Conservation (phyloP, 2,797 vertebrate species). For the Cirrhinus molitorella region DNA sequence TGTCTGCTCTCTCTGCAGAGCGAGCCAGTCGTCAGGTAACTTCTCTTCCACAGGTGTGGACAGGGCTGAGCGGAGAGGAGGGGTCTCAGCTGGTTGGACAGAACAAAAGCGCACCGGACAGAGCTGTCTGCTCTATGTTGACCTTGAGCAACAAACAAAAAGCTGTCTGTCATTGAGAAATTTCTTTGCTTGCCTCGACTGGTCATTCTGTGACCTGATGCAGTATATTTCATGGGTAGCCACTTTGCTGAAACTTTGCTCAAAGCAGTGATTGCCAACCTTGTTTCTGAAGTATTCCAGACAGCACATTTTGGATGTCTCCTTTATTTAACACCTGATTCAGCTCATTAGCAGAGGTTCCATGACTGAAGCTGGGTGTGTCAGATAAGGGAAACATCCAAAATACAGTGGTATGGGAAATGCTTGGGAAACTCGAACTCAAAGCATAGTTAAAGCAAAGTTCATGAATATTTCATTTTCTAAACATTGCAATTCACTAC, state of each 20-base stretch:
- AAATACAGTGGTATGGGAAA: not conserved
- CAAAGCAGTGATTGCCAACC: not conserved
- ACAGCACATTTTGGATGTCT: not conserved
- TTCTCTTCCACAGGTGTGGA: constrained; percentile 61
- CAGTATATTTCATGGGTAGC: not conserved
- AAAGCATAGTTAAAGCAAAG: not conserved
- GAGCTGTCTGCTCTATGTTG: constrained; percentile 75
- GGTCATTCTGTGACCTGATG: constrained; percentile 36
- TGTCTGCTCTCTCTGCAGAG: constrained; percentile 26
- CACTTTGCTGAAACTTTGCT: not conserved
- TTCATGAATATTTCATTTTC: not conserved
- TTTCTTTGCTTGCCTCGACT: constrained; percentile 60
- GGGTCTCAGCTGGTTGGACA: constrained; percentile 57
- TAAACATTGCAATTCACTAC: not conserved
- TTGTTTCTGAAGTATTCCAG: not conserved
- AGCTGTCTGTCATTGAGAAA: constrained; percentile 56
- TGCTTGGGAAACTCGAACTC: not conserved
- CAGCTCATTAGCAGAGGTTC: not conserved
- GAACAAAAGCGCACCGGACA: constrained; percentile 82
- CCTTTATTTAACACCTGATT: constrained; percentile 21
- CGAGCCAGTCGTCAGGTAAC: constrained; percentile 44
- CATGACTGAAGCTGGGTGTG: not conserved
- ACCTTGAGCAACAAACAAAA: constrained; percentile 81
- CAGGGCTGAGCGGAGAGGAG: constrained; percentile 37
- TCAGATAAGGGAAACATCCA: not conserved